phyloP scores from a whole-genome alignment of 2,888 invertebrate species.

The Oxystoma pomonae region DNA sequence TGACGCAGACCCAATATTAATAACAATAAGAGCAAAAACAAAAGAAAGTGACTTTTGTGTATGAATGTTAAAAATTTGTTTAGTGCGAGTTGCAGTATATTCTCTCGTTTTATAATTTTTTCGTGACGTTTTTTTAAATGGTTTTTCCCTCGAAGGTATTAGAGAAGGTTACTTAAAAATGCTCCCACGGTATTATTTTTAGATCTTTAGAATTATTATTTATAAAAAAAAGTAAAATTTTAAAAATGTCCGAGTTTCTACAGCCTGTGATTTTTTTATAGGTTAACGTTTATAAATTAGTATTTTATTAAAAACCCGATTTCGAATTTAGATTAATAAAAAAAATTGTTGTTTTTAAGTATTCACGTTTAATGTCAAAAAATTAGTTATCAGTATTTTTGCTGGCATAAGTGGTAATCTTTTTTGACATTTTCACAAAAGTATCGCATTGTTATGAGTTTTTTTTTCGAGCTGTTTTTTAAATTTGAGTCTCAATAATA shows the following conservation, averaged over 20 bases:
- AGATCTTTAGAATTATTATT: not conserved
- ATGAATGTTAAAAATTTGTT: too few relatives aligned
- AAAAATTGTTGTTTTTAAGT: not conserved
- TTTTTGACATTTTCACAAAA: not conserved
- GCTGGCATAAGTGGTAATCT: not conserved
- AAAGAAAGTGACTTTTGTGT: too few relatives aligned
- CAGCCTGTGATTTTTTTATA: not conserved
- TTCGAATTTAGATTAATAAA: not conserved
- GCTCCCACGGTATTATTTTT: not conserved
- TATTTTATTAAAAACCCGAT: not conserved
- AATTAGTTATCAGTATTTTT: not conserved
- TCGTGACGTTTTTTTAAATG: too few relatives aligned
- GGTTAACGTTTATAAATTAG: not conserved
- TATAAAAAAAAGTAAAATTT: not conserved
- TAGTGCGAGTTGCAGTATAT: too few relatives aligned
- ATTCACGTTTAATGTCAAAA: not conserved
- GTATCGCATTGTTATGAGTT: not conserved
- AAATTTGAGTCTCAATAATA: not conserved
- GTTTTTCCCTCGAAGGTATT: too few relatives aligned
- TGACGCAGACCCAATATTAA: too few relatives aligned
- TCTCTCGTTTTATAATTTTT: too few relatives aligned
- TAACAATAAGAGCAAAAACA: too few relatives aligned
- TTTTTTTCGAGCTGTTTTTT: not conserved
- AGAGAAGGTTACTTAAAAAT: not conserved
- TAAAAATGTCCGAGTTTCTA: not conserved